Conservation (phyloP, 2,888 invertebrate genomes). For the Trichopoda pennipes region DNA sequence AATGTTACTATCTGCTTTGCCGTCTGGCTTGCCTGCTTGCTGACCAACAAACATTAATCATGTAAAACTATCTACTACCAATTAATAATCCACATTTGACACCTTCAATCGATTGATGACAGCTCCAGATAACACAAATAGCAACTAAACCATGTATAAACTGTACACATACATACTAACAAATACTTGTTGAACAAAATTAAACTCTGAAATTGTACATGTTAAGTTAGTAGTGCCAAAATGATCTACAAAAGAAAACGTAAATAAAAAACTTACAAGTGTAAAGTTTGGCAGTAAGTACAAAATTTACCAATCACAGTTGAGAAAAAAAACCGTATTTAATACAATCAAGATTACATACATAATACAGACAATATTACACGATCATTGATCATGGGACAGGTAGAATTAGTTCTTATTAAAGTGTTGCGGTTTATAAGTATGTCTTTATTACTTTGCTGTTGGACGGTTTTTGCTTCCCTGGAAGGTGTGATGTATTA, state of each 20-base stretch:
- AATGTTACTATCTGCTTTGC: not conserved
- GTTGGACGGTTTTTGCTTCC: slow-evolving; percentile 5
- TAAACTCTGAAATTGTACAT: slow-evolving; percentile 17
- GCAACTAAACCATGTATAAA: slow-evolving; percentile 58
- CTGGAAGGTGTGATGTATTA: slow-evolving; percentile 66
- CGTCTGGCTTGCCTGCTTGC: slow-evolving; percentile 23
- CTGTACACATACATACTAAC: slow-evolving; percentile 18
- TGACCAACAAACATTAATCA: slow-evolving; percentile 64
- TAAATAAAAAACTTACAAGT: slow-evolving; percentile 56
- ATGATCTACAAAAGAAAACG: slow-evolving; percentile 15
- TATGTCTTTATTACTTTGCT: slow-evolving; percentile 21
- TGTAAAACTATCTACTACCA: slow-evolving; percentile 69
- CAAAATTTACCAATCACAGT: slow-evolving; percentile 43
- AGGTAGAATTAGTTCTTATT: slow-evolving; percentile 17
- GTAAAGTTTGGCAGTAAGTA: slow-evolving; percentile 64
- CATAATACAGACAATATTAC: slow-evolving; percentile 67
- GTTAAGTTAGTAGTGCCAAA: slow-evolving; percentile 15
- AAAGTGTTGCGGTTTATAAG: slow-evolving; percentile 20
- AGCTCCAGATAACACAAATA: slow-evolving; percentile 68
- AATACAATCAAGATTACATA: slow-evolving; percentile 67
- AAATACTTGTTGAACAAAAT: slow-evolving; percentile 23
- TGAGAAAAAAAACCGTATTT: slow-evolving; percentile 47
- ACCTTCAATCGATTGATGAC: slow-evolving; percentile 70
- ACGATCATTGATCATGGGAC: slow-evolving; percentile 67
- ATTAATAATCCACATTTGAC: slow-evolving; percentile 70